Percentiles rank a stretch among this genome's conserved stretches.
Evolutionary conservation across 2,888 invertebrate genomes (phyloP).

Genomic region (Harmothoe impar): DNA sequence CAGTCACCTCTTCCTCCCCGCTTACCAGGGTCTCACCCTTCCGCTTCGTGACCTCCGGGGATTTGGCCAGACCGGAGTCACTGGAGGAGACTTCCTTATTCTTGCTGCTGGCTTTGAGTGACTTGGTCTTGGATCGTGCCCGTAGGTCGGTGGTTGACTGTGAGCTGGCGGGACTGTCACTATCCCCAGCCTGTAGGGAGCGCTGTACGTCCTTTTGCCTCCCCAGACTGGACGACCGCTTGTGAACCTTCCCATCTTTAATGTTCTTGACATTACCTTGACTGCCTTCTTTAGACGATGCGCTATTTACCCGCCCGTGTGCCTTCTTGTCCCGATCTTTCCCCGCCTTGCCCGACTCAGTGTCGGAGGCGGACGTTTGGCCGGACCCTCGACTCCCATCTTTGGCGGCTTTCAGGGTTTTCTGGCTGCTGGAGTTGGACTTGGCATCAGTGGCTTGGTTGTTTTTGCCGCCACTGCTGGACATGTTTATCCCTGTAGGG

Average conservation of each 20-base stretch:
- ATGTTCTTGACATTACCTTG: constrained; percentile 17
- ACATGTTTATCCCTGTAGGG: constrained; percentile 9
- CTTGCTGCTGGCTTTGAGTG: not conserved
- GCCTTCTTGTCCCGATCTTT: not conserved
- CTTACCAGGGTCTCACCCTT: not conserved
- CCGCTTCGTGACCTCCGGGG: not conserved
- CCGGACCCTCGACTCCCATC: not conserved
- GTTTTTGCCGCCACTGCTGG: constrained; percentile 29
- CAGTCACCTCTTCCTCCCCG: constrained; percentile 16
- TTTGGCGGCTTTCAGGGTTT: not conserved
- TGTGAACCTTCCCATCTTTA: constrained; percentile 30
- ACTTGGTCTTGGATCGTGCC: not conserved
- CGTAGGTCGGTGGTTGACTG: not conserved
- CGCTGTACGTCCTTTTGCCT: not conserved
- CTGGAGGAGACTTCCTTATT: not conserved
- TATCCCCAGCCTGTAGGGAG: not conserved
- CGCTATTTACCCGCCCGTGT: not conserved
- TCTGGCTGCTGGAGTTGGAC: not conserved
- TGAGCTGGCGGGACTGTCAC: not conserved
- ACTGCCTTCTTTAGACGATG: constrained; percentile 39
- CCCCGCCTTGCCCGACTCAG: constrained; percentile 17
- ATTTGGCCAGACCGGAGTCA: not conserved
- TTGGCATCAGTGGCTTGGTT: constrained; percentile 4
- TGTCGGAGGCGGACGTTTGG: constrained; percentile 13
- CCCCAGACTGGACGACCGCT: not conserved